Percentiles rank a stretch among this genome's conserved stretches.
These are phyloP conservation scores for Oscheius myriophilus DNA, from an alignment of 2,888 invertebrate genomes.

Conservation along the genomic window DNA sequence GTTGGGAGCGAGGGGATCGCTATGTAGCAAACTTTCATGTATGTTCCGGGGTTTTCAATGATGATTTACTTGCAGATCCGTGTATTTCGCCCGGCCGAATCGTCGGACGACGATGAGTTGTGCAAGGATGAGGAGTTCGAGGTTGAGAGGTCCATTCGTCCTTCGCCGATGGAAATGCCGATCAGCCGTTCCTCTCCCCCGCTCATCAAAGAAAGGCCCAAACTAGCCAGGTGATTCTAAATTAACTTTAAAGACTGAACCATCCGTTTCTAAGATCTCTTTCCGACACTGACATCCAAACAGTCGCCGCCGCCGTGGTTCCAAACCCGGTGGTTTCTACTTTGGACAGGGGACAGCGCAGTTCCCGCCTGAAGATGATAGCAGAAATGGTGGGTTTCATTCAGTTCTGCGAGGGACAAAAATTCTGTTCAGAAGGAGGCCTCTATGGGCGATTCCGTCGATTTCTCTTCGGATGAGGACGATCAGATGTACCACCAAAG, in stretches of 20 bases:
- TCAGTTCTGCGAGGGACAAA: background rate
- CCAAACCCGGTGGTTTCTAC: background rate
- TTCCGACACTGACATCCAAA: slow-evolving; percentile 26
- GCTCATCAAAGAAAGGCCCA: background rate
- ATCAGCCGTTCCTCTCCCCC: background rate
- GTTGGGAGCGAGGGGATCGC: no score
- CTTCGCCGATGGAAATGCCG: slow-evolving; percentile 16
- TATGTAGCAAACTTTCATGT: no score
- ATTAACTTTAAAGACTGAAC: background rate
- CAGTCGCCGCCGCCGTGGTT: slow-evolving; percentile 3
- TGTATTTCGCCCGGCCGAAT: slow-evolving; percentile 40
- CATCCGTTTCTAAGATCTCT: slow-evolving; percentile 6
- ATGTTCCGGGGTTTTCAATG: no score
- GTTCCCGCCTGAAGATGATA: slow-evolving; percentile 32
- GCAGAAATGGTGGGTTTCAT: slow-evolving; percentile 32
- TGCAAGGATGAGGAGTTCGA: slow-evolving; percentile 13
- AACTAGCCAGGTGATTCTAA: background rate
- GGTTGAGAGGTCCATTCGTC: slow-evolving; percentile 4
- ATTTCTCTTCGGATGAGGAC: slow-evolving; percentile 7
- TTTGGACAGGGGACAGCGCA: background rate
- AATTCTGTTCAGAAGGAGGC: background rate
- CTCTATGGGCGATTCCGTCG: background rate
- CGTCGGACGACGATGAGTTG: slow-evolving; percentile 13
- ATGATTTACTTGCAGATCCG: slow-evolving; percentile 21
- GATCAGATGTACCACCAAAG: slow-evolving; percentile 8